A percentile compares a stretch with the other conserved stretches of the same genome.
phyloP scores from a whole-genome alignment of 1,140 invertebrate genomes.

The Tetramorium alpestre region DNA sequence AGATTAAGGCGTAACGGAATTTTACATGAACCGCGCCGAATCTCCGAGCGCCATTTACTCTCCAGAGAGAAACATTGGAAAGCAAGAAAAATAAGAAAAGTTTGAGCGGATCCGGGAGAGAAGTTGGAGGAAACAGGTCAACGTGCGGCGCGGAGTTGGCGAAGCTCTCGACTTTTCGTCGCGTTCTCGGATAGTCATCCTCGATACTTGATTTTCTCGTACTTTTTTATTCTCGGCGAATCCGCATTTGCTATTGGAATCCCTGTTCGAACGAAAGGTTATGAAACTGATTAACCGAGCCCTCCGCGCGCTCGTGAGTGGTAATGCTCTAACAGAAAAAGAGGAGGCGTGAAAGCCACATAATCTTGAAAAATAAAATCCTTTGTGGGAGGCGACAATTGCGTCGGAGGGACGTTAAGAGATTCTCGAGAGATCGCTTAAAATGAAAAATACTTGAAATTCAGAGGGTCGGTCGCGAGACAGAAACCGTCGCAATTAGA shows the following conservation, averaged over 20 bases:
- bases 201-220: constrained; percentile 20
- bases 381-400: neutral
- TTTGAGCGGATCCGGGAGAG: neutral
- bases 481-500: constrained; percentile 48
- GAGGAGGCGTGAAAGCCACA: neutral
- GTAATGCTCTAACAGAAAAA: neutral
- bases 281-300: neutral
- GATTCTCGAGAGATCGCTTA: constrained; percentile 17
- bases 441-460: constrained; percentile 55
- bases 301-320: neutral
- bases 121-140: neutral
- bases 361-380: constrained; percentile 11
- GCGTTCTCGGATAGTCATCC: neutral
- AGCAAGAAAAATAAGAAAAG: constrained; percentile 27
- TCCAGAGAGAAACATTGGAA: neutral
- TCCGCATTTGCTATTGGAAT: neutral
- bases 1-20: constrained; percentile 40
- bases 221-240: neutral
- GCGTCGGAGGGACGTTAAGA: neutral
- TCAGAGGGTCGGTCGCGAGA: constrained; percentile 12
- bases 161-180: neutral
- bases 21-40: constrained; percentile 28
- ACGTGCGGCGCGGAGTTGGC: constrained; percentile 6
- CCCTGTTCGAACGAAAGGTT: neutral
- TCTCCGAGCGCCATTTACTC: constrained; percentile 21